These are phyloP conservation scores for Fragum fragum DNA, from an alignment of 2,888 invertebrate species.

Conservation along the genomic window DNA sequence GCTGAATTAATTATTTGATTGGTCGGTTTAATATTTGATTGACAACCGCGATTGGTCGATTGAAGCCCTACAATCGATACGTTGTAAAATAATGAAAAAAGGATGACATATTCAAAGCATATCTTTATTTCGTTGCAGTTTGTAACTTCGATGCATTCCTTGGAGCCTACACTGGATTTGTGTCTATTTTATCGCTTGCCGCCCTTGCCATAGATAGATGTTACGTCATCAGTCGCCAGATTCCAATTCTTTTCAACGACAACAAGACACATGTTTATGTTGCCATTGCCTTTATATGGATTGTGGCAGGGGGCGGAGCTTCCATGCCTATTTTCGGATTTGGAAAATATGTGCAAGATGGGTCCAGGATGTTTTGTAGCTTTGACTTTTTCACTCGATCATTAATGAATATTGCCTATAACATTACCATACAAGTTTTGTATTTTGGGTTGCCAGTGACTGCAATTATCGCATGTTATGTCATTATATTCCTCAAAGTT, in stretches of 20 bases:
- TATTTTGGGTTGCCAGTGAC: conserved; percentile 38
- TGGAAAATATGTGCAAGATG: conserved; percentile 46
- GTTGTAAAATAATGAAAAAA: too few relatives aligned
- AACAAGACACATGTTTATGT: conserved; percentile 17
- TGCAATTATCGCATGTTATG: conserved; percentile 32
- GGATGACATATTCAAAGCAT: too few relatives aligned
- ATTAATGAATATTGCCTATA: conserved; percentile 29
- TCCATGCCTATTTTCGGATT: conserved; percentile 41
- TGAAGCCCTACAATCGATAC: too few relatives aligned
- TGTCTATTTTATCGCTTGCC: conserved; percentile 42
- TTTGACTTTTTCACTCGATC: conserved; percentile 44
- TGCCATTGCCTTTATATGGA: conserved; percentile 32
- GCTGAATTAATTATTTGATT: neutral
- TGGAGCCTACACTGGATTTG: conserved; percentile 44
- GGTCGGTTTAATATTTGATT: too few relatives aligned
- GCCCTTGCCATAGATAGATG: conserved; percentile 45
- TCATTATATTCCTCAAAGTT: conserved; percentile 36
- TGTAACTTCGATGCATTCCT: conserved; percentile 45
- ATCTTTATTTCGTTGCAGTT: conserved; percentile 41
- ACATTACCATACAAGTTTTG: conserved; percentile 36
- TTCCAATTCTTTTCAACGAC: conserved; percentile 12
- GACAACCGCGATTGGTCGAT: too few relatives aligned
- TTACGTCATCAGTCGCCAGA: conserved; percentile 34
- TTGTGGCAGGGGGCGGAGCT: conserved; percentile 25
- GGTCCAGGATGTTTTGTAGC: conserved; percentile 43